Percentiles rank a stretch among this genome's conserved stretches.
Conservation (phyloP, 2,888 invertebrate genomes). For the Platycheirus albimanus region DNA sequence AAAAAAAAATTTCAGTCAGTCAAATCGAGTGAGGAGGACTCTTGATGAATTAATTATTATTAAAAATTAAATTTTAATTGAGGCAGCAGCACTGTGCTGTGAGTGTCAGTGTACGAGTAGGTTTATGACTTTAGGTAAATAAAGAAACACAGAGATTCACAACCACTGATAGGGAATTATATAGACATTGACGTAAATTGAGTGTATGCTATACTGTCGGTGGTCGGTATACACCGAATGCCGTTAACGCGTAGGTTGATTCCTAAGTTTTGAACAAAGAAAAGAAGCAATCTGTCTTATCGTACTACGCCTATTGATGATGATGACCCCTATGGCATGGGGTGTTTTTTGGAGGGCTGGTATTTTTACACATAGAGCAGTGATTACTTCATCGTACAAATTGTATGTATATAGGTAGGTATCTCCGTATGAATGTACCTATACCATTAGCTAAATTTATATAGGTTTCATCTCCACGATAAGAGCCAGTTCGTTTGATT, state of each 20-base stretch:
- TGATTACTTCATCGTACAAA: constrained; percentile 24
- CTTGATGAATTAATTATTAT: constrained; percentile 67
- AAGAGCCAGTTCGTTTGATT: no score
- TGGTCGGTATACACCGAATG: not conserved
- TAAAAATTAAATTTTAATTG: constrained; percentile 59
- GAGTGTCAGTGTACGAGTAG: constrained; percentile 10
- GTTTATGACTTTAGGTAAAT: constrained; percentile 13
- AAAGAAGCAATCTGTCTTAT: constrained; percentile 9
- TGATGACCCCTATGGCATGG: constrained; percentile 8
- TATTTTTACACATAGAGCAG: constrained; percentile 3
- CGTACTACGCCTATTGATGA: not conserved
- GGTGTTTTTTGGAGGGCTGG: constrained; percentile 13
- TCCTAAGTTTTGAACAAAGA: constrained; percentile 2
- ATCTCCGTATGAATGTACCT: no score
- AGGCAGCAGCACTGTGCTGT: constrained; percentile 8
- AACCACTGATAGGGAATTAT: constrained; percentile 24
- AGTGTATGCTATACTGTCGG: no score
- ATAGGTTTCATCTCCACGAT: no score
- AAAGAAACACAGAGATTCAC: constrained; percentile 21
- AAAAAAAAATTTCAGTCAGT: constrained; percentile 35
- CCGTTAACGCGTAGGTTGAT: constrained; percentile 17
- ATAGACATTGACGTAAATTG: constrained; percentile 54
- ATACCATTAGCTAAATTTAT: no score
- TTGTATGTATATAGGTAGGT: not conserved
- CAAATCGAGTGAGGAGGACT: constrained; percentile 9